Conservation (phyloP, 2,113 vertebrate species). For the Ceyx melanurus region DNA sequence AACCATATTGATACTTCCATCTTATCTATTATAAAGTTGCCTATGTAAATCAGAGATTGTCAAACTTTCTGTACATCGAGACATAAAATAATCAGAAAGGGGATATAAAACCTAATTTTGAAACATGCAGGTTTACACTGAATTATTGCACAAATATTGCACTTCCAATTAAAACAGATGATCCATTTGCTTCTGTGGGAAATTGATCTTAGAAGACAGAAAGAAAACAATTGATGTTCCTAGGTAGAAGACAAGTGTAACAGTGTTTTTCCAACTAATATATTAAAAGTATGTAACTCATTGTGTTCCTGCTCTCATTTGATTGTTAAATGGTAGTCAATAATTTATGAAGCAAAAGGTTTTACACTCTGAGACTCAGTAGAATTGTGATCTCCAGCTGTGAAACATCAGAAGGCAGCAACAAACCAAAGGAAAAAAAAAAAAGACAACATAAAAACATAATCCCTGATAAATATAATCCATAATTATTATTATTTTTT, state of each 20-base stretch:
- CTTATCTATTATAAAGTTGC: fast-evolving
- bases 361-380: not conserved
- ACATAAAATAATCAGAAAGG: not conserved
- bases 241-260: not conserved
- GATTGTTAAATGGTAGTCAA: not conserved
- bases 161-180: not conserved
- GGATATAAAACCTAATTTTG: fast-evolving
- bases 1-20: not conserved
- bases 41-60: not conserved
- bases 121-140: not conserved
- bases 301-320: not conserved
- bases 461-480: not conserved
- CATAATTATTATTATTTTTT: not conserved
- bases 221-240: not conserved
- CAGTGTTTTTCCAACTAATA: not conserved
- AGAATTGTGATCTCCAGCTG: not conserved
- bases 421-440: not conserved
- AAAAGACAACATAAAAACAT: not conserved
- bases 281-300: not conserved
- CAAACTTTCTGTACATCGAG: not conserved
- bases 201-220: not conserved
- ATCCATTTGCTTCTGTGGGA: not conserved
- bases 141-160: not conserved
- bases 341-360: not conserved
- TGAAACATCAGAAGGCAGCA: not conserved